Conservation (phyloP, 1,140 invertebrate genomes). For the Trinorchestia longiramus region DNA sequence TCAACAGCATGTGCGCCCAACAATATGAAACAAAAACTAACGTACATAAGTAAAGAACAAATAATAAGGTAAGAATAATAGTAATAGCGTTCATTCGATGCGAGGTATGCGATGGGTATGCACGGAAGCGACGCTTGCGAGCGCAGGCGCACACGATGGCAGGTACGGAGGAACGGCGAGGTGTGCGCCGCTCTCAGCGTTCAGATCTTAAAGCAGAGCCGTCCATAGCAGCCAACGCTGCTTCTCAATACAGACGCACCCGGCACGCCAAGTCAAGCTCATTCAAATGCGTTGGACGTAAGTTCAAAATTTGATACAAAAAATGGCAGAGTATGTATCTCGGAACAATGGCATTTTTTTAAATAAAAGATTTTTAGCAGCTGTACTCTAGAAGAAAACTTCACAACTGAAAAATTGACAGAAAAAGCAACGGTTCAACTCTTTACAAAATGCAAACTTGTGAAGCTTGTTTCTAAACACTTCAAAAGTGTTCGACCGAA, state of each 20-base stretch:
- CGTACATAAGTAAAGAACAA: not conserved
- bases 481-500: not conserved
- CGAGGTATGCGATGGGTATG: not conserved
- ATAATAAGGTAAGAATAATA: not conserved
- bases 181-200: not conserved
- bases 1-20: not conserved
- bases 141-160: not conserved
- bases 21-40: not conserved
- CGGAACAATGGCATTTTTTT: not conserved
- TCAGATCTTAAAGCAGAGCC: constrained; percentile 10
- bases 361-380: not conserved
- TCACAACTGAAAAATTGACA: not conserved
- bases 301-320: not conserved
- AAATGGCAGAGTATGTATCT: not conserved
- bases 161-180: not conserved
- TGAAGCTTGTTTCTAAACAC: not conserved
- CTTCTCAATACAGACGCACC: not conserved
- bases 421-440: not conserved
- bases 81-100: not conserved
- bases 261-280: not conserved
- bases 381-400: not conserved
- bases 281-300: not conserved
- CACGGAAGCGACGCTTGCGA: not conserved
- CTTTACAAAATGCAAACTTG: not conserved
- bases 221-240: not conserved